Evolutionary conservation across 2,113 vertebrate genomes (phyloP).

Genomic region (Hippotragus niger): DNA sequence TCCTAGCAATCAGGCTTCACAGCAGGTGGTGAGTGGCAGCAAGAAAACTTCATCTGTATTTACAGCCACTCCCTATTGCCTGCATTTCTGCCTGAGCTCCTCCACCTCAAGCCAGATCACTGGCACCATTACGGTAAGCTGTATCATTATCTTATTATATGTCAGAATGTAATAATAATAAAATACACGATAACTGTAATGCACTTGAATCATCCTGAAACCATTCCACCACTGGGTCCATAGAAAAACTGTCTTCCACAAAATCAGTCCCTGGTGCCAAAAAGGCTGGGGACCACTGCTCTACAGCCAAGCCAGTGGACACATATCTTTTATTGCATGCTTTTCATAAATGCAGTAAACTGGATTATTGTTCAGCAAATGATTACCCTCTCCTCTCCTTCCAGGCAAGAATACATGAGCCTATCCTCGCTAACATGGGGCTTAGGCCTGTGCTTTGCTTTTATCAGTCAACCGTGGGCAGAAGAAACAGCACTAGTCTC

Average conservation of each 20-base stretch:
- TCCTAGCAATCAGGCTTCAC: not conserved
- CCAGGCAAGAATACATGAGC: not conserved
- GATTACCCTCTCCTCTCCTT: not conserved
- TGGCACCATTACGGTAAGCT: not conserved
- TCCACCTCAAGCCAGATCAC: not conserved
- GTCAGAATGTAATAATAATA: not conserved
- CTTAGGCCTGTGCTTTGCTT: not conserved
- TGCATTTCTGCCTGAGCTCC: not conserved
- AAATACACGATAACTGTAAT: not conserved
- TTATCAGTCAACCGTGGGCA: not conserved
- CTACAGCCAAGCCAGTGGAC: not conserved
- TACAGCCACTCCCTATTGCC: fast-evolving
- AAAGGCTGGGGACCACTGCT: not conserved
- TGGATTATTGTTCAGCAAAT: not conserved
- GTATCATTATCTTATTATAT: not conserved
- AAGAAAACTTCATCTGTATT: not conserved
- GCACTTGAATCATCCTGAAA: not conserved
- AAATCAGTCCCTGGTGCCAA: not conserved
- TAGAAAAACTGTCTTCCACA: not conserved
- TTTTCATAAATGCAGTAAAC: not conserved
- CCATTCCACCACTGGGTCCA: not conserved
- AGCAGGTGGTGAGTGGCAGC: not conserved
- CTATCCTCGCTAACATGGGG: not conserved
- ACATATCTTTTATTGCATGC: not conserved
- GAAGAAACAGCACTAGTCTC: not conserved